Evolutionary conservation across 2,797 vertebrate genomes (phyloP), one percentile per base, ranked within the genome.

Genomic region (Smutsia gigantea): DNA sequence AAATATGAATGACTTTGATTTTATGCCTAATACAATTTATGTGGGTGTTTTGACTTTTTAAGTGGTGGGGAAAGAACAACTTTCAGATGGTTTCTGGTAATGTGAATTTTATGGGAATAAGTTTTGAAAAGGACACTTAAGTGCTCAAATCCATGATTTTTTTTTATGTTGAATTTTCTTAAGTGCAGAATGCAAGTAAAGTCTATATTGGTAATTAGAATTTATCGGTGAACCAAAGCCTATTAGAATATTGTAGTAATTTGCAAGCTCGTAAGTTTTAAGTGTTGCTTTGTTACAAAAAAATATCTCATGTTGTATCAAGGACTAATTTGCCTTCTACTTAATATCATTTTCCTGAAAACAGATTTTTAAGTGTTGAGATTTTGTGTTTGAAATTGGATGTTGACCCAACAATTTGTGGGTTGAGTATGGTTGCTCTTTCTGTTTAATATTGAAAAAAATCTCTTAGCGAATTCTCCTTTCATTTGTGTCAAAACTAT

Each of bases 371-470:
- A 78, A 46, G 19, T 82, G 63, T 63, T 87, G 74, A 64, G 18
- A 5, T 85, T 95, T 96, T 94, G 5, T 91, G 11, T 88, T 93
- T 94, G 83, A 94, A 85, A 79, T 94, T 93, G 25, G 64, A 51
- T 94, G 49, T 92, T 95, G 74, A 85, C 14, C 27, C 57, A 87
- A 23, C 42, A 75, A 11, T 88, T 77, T 87, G 23, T 66, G 37
- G 39, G 4, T 29, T 90, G 21, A 68, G 7, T 90, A 61, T 89
- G n/a, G 29, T 93, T 63, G 21, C 5, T 94, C 25, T 93, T 87
- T 95, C n/a, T 93, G 39, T 79, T 93, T 61, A 49, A 49, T 72
- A 55, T 66, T 53, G 27, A 93, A 78, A 93, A 78, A 82, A 87
- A 42, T 75, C n/a, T 88, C 39, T 61, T 68, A 34, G 81, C 27